Conservation (phyloP, 2,888 invertebrate genomes). For the Cistogaster globosa region DNA sequence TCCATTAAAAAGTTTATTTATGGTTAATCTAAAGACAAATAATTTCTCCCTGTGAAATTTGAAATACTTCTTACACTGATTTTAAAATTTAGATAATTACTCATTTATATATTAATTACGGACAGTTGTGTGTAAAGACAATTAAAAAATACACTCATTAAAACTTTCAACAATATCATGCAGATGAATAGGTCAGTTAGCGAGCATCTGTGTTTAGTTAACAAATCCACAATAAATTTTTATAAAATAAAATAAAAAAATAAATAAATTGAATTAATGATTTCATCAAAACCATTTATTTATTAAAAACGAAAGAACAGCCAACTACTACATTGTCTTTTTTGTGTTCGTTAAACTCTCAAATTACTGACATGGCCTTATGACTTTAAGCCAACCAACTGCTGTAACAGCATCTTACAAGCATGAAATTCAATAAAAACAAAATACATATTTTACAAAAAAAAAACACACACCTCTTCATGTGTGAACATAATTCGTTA, state of each 20-base stretch:
- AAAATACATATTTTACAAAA: conserved; percentile 30
- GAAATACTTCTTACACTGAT: too few relatives aligned
- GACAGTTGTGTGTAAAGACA: too few relatives aligned
- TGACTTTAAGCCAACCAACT: conserved; percentile 59
- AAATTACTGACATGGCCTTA: conserved; percentile 70
- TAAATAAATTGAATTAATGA: conserved; percentile 67
- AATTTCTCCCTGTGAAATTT: too few relatives aligned
- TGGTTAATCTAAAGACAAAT: too few relatives aligned
- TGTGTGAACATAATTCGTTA: neutral
- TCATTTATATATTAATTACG: too few relatives aligned
- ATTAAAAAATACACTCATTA: too few relatives aligned
- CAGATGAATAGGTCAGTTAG: conserved; percentile 20
- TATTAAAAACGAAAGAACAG: conserved; percentile 43
- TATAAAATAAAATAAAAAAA: neutral
- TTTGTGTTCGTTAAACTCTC: conserved; percentile 54
- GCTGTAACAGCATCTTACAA: neutral
- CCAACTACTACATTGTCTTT: conserved; percentile 59
- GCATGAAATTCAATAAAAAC: conserved; percentile 31
- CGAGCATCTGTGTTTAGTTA: too few relatives aligned
- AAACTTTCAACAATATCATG: neutral
- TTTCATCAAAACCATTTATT: conserved; percentile 70
- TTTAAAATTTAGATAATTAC: too few relatives aligned
- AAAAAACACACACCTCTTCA: conserved; percentile 13
- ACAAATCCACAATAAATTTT: too few relatives aligned
- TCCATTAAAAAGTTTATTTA: too few relatives aligned